Evolutionary conservation across 2,888 invertebrate genomes (phyloP).

Genomic region (Camponotus fellah): DNA sequence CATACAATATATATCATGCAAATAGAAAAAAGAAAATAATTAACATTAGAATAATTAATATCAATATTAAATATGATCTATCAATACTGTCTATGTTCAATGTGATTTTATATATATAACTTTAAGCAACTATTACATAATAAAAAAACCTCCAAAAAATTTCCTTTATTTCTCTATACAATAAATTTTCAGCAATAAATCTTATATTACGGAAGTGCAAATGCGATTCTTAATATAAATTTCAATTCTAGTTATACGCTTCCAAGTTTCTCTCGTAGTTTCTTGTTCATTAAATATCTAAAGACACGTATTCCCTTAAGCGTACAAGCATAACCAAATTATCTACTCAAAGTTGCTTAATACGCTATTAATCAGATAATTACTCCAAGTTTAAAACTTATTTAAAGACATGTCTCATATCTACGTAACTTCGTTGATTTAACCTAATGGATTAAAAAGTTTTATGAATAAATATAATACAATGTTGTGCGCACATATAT

Average conservation of each 20-base stretch:
- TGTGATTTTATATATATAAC: background rate
- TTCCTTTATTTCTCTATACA: no score
- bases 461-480: no score
- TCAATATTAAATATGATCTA: background rate
- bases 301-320: background rate
- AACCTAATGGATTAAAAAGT: background rate
- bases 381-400: background rate
- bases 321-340: conserved; percentile 2
- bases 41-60: no score
- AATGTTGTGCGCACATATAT: no score
- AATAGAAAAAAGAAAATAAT: background rate
- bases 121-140: background rate
- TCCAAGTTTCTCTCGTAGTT: background rate
- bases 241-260: background rate
- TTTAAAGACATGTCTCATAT: background rate
- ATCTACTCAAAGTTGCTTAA: background rate
- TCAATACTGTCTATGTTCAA: background rate
- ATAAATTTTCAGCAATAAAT: background rate
- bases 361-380: background rate
- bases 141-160: background rate
- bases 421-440: background rate
- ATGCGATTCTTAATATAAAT: background rate
- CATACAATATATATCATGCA: background rate
- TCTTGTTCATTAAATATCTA: background rate
- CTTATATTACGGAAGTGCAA: background rate